Percentiles rank a stretch among this genome's conserved stretches.
phyloP scores from a whole-genome alignment of 2,888 invertebrate genomes.

The Lymantria monacha region DNA sequence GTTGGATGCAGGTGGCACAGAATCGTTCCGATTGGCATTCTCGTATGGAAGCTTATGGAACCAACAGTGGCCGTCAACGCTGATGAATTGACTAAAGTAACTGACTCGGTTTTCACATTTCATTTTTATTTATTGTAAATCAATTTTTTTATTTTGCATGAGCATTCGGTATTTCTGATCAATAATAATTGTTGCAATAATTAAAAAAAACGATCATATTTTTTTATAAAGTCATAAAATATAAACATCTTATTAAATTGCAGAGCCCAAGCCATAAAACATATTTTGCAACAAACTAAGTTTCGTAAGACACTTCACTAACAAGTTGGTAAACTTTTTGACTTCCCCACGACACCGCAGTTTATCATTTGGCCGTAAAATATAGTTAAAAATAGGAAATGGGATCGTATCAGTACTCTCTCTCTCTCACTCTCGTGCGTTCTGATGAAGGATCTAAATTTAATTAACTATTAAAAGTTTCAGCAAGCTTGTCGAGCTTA shows the following conservation, averaged over 20 bases:
- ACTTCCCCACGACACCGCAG: conserved; percentile 4
- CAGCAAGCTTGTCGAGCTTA: background rate
- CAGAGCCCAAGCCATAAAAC: background rate
- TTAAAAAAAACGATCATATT: too few species aligned
- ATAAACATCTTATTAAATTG: background rate
- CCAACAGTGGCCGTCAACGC: too few species aligned
- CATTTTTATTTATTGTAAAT: too few species aligned
- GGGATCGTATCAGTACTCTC: conserved; percentile 25
- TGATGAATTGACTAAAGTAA: too few species aligned
- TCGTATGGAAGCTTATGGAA: too few species aligned
- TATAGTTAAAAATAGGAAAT: conserved; percentile 45
- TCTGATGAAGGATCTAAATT: conserved; percentile 35
- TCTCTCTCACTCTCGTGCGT: conserved; percentile 6
- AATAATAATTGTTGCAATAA: too few species aligned
- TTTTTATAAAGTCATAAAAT: background rate
- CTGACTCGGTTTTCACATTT: too few species aligned
- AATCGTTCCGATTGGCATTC: too few species aligned
- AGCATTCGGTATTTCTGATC: too few species aligned
- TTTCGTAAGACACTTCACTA: background rate
- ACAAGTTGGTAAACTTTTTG: conserved; percentile 3
- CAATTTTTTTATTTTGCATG: too few species aligned
- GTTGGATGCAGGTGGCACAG: too few species aligned
- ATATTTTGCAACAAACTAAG: conserved; percentile 1
- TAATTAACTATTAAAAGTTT: conserved; percentile 64
- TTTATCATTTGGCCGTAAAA: conserved; percentile 22